A percentile compares a stretch with the other conserved stretches of the same genome.
phyloP scores from a whole-genome alignment of 2,797 vertebrate genomes.

The Lycodopsis pacificus region DNA sequence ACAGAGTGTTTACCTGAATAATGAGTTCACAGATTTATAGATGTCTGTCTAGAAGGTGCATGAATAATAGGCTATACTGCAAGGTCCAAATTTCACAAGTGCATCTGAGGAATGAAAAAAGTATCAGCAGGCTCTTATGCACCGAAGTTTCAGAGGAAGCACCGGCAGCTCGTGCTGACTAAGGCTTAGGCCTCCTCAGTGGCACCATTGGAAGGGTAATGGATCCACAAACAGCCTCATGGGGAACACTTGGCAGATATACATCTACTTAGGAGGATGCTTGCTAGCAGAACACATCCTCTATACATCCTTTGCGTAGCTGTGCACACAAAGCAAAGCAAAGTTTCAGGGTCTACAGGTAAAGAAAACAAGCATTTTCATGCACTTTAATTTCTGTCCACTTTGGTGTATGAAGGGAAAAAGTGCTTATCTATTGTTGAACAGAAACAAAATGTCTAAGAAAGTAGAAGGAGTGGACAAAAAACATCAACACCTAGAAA shows the following conservation, averaged over 20 bases:
- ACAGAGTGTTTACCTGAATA: constrained; percentile 54
- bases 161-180: constrained; percentile 75
- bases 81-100: constrained; percentile 44
- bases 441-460: constrained; percentile 23
- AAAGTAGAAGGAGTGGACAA: background rate
- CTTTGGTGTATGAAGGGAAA: constrained; percentile 30
- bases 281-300: constrained; percentile 49
- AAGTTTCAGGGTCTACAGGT: constrained; percentile 33
- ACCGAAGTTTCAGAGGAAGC: constrained; percentile 65
- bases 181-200: constrained; percentile 51
- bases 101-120: constrained; percentile 43
- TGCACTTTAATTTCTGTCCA: constrained; percentile 8
- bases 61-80: constrained; percentile 34
- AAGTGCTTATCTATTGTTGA: constrained; percentile 6
- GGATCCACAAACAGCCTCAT: constrained; percentile 76
- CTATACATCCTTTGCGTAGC: constrained; percentile 63
- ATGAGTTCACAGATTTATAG: constrained; percentile 46
- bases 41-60: constrained; percentile 41
- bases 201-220: constrained; percentile 77
- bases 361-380: constrained; percentile 34
- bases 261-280: constrained; percentile 73
- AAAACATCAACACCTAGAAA: constrained; percentile 14
- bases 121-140: constrained; percentile 61
- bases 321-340: constrained; percentile 53
- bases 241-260: constrained; percentile 75